phyloP scores from a whole-genome alignment of 2,888 invertebrate species.

The Micoletzkya japonica region DNA sequence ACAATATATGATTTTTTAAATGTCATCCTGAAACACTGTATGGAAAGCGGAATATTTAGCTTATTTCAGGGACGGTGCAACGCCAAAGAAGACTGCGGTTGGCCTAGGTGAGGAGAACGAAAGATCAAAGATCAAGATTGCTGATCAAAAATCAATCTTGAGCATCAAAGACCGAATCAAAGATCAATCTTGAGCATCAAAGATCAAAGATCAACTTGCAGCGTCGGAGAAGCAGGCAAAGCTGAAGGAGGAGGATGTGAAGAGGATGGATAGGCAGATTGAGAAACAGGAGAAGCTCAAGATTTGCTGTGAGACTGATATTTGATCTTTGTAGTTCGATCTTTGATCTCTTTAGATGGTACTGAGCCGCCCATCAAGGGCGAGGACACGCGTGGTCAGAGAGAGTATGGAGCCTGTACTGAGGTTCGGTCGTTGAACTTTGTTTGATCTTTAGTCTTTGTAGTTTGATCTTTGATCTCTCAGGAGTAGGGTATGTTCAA shows the following conservation, averaged over 20 bases:
- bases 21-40: too few species aligned
- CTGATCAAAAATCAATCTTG: too few species aligned
- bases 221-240: not conserved
- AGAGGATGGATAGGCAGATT: slow-evolving; percentile 14
- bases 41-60: too few species aligned
- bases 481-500: slow-evolving; percentile 7
- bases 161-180: too few species aligned
- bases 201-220: not conserved
- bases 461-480: slow-evolving; percentile 17
- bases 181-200: too few species aligned
- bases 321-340: slow-evolving; percentile 14
- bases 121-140: too few species aligned
- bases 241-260: not conserved
- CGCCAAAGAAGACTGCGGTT: too few species aligned
- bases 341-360: slow-evolving; percentile 21
- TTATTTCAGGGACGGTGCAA: too few species aligned
- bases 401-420: not conserved
- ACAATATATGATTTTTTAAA: too few species aligned
- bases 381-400: not conserved
- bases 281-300: slow-evolving; percentile 6
- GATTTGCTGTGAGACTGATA: slow-evolving; percentile 13
- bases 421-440: not conserved
- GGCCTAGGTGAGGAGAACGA: too few species aligned
- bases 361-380: slow-evolving; percentile 14
- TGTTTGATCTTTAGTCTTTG: slow-evolving; percentile 3